phyloP scores from a whole-genome alignment of 2,113 vertebrate species.

The Gnathonemus echidnorhynchus region DNA sequence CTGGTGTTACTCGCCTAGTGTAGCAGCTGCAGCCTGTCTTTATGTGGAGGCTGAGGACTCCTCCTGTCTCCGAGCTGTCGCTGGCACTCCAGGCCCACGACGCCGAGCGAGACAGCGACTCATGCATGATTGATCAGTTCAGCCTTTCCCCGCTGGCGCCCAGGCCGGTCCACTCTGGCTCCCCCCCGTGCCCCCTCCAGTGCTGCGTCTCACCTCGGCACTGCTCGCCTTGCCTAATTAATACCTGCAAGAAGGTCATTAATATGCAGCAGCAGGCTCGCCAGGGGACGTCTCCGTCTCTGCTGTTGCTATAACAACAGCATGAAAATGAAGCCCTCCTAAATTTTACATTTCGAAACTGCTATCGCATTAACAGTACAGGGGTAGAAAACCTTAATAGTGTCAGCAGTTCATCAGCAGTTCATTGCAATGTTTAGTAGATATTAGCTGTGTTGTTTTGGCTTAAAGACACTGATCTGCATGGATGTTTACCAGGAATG shows the following conservation, averaged over 20 bases:
- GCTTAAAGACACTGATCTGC: background rate
- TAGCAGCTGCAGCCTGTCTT: background rate
- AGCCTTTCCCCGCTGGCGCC: slow-evolving; percentile 24
- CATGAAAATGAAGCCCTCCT: slow-evolving; percentile 73
- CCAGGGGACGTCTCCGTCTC: slow-evolving; percentile 41
- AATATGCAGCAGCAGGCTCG: slow-evolving; percentile 60
- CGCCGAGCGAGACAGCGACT: slow-evolving; percentile 11
- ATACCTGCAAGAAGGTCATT: slow-evolving; percentile 54
- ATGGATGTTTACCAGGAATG: background rate
- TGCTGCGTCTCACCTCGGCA: slow-evolving; percentile 13
- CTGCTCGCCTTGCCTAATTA: slow-evolving; percentile 46
- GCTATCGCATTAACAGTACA: background rate
- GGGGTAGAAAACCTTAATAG: background rate
- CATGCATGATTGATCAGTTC: slow-evolving; percentile 39
- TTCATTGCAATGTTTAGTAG: background rate
- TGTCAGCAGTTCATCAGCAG: background rate
- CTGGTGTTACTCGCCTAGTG: background rate
- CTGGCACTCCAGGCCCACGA: background rate
- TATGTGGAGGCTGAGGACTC: background rate
- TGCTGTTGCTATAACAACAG: slow-evolving; percentile 64
- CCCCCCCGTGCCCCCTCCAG: slow-evolving; percentile 17
- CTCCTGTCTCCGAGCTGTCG: background rate
- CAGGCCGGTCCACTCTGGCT: slow-evolving; percentile 19
- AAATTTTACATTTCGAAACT: slow-evolving; percentile 58
- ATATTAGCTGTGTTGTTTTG: background rate